These are phyloP conservation scores for Elysia crispata DNA, from an alignment of 2,888 invertebrate species.

Conservation along the genomic window DNA sequence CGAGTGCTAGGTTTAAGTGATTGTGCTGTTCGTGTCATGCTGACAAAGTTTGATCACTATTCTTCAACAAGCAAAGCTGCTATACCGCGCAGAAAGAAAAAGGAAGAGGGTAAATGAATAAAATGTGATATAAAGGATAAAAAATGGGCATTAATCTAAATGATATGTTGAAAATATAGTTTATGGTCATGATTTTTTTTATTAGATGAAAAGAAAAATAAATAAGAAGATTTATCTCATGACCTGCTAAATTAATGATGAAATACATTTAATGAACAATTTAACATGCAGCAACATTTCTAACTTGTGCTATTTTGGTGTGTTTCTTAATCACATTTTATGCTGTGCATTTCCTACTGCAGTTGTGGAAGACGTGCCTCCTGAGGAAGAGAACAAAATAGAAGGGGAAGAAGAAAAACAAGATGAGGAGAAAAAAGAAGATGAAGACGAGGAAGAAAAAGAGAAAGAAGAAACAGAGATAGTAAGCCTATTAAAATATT, in stretches of 20 bases:
- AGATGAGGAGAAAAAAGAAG: slow-evolving; percentile 56
- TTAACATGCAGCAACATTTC: neutral
- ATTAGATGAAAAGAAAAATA: neutral
- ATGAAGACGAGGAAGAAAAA: slow-evolving; percentile 56
- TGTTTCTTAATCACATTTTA: too few relatives aligned
- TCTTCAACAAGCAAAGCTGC: slow-evolving; percentile 70
- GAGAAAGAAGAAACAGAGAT: slow-evolving; percentile 54
- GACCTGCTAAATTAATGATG: too few relatives aligned
- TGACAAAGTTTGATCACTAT: slow-evolving; percentile 75
- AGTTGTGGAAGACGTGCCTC: slow-evolving; percentile 35
- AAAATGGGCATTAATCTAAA: too few relatives aligned
- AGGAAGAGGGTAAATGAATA: slow-evolving; percentile 55
- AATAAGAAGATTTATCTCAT: too few relatives aligned
- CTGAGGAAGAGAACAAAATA: slow-evolving; percentile 53
- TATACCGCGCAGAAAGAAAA: slow-evolving; percentile 67
- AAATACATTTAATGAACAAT: too few relatives aligned
- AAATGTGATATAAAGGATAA: too few relatives aligned
- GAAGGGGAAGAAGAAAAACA: slow-evolving; percentile 56
- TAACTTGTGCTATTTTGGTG: too few relatives aligned
- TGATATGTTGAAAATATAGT: too few relatives aligned
- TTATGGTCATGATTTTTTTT: neutral
- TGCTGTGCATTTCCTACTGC: too few relatives aligned
- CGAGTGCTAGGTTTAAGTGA: slow-evolving; percentile 72
- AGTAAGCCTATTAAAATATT: slow-evolving; percentile 49
- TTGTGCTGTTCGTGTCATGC: slow-evolving; percentile 72